phyloP scores from a whole-genome alignment of 2,113 vertebrate species.

The Sitta europaea region DNA sequence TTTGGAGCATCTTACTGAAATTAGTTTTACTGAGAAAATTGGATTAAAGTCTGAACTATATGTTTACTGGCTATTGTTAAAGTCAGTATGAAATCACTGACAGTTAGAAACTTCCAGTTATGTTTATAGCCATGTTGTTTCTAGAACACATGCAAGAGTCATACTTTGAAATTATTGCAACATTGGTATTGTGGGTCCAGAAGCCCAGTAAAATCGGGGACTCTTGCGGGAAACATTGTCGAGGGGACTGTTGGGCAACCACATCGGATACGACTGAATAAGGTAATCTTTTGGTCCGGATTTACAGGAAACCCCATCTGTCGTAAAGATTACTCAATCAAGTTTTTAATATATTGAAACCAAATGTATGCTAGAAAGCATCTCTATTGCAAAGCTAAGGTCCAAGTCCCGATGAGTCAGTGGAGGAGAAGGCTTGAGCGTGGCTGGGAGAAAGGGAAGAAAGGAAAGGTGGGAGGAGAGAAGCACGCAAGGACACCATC shows the following conservation, averaged over 20 bases:
- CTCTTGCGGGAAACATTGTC: background rate
- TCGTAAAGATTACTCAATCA: background rate
- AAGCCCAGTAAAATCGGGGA: background rate
- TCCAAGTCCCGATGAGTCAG: background rate
- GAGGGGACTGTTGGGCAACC: background rate
- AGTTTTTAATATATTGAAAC: constrained; percentile 10
- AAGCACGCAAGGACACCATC: fast-evolving
- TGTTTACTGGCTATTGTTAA: constrained; percentile 26
- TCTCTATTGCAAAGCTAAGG: background rate
- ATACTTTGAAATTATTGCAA: constrained; percentile 14
- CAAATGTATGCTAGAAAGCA: background rate
- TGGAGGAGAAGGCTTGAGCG: background rate
- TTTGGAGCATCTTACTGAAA: background rate
- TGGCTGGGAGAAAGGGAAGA: background rate
- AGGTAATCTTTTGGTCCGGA: constrained; percentile 13
- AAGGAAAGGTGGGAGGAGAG: background rate
- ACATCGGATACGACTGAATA: background rate
- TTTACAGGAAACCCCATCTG: constrained; percentile 17
- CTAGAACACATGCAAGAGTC: background rate
- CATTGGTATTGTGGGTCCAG: background rate
- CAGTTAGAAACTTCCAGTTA: background rate
- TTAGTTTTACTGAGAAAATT: background rate
- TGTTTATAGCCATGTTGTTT: constrained; percentile 1
- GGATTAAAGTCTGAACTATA: constrained; percentile 1
- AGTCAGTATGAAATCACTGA: constrained; percentile 6